Evolutionary conservation across 2,113 vertebrate genomes (phyloP).

Genomic region (Neodontobutis hainanensis): DNA sequence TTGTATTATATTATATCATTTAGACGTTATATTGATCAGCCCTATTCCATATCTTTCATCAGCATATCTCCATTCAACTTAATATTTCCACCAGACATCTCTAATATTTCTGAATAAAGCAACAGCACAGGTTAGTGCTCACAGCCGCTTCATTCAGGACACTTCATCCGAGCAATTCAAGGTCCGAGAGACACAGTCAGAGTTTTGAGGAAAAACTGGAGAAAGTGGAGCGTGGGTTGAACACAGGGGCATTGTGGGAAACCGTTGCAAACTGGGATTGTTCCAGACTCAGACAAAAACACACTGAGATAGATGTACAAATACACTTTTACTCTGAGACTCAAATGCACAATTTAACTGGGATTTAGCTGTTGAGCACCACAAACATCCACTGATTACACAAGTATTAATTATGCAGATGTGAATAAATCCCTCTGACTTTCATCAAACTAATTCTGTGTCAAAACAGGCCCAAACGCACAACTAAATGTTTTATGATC

Average conservation of each 20-base stretch:
- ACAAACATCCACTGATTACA: constrained; percentile 1
- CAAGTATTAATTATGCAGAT: constrained; percentile 7
- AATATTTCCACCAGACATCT: too few relatives aligned
- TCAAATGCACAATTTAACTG: constrained; percentile 8
- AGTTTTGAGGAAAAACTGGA: constrained; percentile 56
- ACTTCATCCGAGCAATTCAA: background rate
- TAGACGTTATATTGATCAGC: too few relatives aligned
- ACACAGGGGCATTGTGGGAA: constrained; percentile 74
- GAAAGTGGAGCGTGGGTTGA: constrained; percentile 48
- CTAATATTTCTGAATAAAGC: too few relatives aligned
- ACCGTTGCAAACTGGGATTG: constrained; percentile 66
- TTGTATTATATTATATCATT: too few relatives aligned
- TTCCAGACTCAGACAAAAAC: constrained; percentile 45
- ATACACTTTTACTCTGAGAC: constrained; percentile 12
- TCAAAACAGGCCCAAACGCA: background rate
- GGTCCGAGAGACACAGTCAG: background rate
- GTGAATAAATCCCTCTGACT: background rate
- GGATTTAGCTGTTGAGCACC: constrained; percentile 3
- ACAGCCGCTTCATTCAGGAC: background rate
- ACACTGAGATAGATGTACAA: constrained; percentile 4
- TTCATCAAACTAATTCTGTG: background rate
- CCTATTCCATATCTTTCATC: too few relatives aligned
- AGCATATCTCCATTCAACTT: too few relatives aligned
- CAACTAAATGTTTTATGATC: background rate
- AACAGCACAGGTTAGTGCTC: too few relatives aligned